Evolutionary conservation across 2,888 invertebrate genomes (phyloP), one percentile per base, ranked within the genome.

Genomic region (Aphidius colemani): DNA sequence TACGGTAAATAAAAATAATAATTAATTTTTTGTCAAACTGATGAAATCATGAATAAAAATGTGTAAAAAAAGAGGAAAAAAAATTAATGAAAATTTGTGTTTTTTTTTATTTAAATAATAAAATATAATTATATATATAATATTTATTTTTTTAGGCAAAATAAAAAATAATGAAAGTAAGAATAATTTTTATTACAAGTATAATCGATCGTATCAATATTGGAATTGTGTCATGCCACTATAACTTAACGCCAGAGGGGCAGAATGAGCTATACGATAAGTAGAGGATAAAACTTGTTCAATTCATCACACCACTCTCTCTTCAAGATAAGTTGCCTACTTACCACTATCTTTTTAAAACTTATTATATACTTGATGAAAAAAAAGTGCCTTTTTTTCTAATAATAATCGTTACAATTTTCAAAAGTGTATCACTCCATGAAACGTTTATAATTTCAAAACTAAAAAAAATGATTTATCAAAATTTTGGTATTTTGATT

Each of bases 211-310:
- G 41, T 53, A 62, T 63, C 63, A 55, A 63, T 63, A 55, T 59
- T 13, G 48, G 39, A 50, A 58, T 63, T 9, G 41, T 51, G 13
- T 13, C 57, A 44, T 9, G 11, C 40, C 13, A 39, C 7, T 49
- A 8, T 18, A 40, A 7, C n/a, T 46, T 39, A 53, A 45, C 13
- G 44, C 57, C n/a, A 41, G n/a, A 43, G 13, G 46, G 48, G 45
- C 59, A 63, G 67, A 65, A 60, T 18, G 60, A 61, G 49, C 58
- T 63, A 46, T 46, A 61, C 64, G 67, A 66, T 67, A 66, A 66
- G 61, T 51, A 60, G 55, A 50, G 67, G 55, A 67, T 66, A 67
- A 66, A 69, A 69, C 62, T 69, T 69, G 43, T 49, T 63, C 67
- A 63, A 68, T 68, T 68, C 61, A 68, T 68, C 68, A 68, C 60